Base-by-base conservation (phyloP, 2,888 invertebrate genomes). In the Drosophila leonis region DNA sequence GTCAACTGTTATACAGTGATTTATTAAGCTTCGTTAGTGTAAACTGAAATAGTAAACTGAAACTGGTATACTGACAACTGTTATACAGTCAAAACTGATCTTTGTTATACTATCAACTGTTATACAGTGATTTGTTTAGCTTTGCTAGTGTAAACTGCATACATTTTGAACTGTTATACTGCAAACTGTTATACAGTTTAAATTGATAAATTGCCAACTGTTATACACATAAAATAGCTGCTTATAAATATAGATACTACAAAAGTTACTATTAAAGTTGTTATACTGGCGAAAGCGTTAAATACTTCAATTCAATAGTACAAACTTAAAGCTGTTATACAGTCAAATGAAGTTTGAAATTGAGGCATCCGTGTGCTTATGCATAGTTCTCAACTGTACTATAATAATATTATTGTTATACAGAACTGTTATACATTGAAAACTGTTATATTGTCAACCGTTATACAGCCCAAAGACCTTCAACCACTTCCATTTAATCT, bases 51-150 rank as follows among this genome's bases (percentile, higher is more conserved):
- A n/a, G n/a, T n/a, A n/a, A n/a, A n/a, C n/a, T n/a, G n/a, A 44
- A 42, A 42, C 46, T 46, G 46, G 15, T 46, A 27, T 46, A 46
- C 13, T n/a, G n/a, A 5, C 4, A 42, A 42, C 46, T 46, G 46
- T 27, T 46, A 27, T 46, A 46, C 13, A 5, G 1, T n/a, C n/a
- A n/a, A n/a, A n/a, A n/a, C n/a, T n/a, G n/a, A n/a, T n/a, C n/a
- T n/a, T n/a, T 15, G 24, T 24, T 24, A 24, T 24, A 24, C 24
- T 3, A 4, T 24, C 4, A 15, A 15, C 13, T 37, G 37, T 37
- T 15, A 39, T 39, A 39, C n/a, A 39, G 7, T 1, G 37, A 39
- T 5, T 12, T 42, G 5, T 10, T 5, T 12, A 4, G 42, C 1
- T 3, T 10, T 20, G 18, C 20, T 4, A 42, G 1, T 20, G 10